phyloP scores from a whole-genome alignment of 2,797 vertebrate genomes.

The Microchirus variegatus region DNA sequence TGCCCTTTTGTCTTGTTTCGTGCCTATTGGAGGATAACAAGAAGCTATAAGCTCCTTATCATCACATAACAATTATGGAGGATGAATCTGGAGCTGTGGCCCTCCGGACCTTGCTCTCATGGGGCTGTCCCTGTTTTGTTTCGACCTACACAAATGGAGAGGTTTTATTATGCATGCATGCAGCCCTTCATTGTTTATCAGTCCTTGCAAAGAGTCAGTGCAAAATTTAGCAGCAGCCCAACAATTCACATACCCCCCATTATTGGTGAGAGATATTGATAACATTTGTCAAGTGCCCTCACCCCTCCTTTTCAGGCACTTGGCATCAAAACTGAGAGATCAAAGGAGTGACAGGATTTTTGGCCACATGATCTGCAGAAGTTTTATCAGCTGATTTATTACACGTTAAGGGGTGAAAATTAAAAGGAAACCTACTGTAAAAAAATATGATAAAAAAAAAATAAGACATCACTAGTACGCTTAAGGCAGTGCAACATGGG shows the following conservation, averaged over 20 bases:
- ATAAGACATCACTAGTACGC: too few species aligned
- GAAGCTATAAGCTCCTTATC: conserved; percentile 79
- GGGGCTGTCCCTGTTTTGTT: conserved; percentile 60
- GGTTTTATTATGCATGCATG: conserved; percentile 60
- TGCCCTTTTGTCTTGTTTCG: conserved; percentile 61
- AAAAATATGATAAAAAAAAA: too few species aligned
- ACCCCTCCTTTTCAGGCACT: too few species aligned
- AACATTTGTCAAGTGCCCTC: too few species aligned
- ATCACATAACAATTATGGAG: conserved; percentile 76
- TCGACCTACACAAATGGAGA: conserved; percentile 53
- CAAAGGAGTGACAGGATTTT: too few species aligned
- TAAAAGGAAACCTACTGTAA: too few species aligned
- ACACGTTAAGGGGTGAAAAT: too few species aligned
- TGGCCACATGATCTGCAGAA: too few species aligned
- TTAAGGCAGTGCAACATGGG: too few species aligned
- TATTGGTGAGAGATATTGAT: neutral
- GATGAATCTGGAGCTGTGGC: conserved; percentile 54
- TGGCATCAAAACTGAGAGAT: too few species aligned
- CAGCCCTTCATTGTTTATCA: conserved; percentile 50
- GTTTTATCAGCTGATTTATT: too few species aligned
- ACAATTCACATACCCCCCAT: conserved; percentile 51
- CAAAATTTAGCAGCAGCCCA: conserved; percentile 44
- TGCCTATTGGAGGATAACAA: conserved; percentile 68
- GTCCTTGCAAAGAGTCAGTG: conserved; percentile 20
- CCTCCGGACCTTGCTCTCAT: conserved; percentile 41